phyloP scores from a whole-genome alignment of 2,888 invertebrate species.

The Onchidella celtica region DNA sequence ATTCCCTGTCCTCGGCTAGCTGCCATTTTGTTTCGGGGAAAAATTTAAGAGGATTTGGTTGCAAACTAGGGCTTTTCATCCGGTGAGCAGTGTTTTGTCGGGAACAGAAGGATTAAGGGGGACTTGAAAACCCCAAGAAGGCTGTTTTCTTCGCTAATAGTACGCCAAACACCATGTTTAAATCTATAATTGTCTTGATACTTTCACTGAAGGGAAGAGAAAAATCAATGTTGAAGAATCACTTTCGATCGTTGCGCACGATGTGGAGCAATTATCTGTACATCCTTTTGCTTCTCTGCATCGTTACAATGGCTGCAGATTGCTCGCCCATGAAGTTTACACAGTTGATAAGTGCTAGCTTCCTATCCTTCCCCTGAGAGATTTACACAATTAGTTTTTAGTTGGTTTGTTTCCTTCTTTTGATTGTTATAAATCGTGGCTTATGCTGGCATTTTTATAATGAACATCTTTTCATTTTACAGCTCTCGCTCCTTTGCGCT shows the following conservation, averaged over 20 bases:
- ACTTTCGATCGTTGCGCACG: not conserved
- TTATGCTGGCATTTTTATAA: no score
- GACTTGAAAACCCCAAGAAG: constrained; percentile 21
- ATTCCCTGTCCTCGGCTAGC: constrained; percentile 24
- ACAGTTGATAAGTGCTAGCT: no score
- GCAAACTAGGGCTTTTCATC: constrained; percentile 19
- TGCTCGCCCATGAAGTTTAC: no score
- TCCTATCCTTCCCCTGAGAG: no score
- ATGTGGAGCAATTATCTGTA: no score
- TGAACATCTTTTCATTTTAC: no score
- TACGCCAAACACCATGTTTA: constrained; percentile 33
- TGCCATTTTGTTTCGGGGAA: constrained; percentile 25
- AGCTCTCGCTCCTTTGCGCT: no score
- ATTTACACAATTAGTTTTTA: no score
- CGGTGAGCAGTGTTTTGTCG: constrained; percentile 20
- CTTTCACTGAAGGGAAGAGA: not conserved
- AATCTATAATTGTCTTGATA: constrained; percentile 27
- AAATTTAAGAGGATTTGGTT: constrained; percentile 35
- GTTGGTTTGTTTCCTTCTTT: no score
- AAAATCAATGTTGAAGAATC: constrained; percentile 27
- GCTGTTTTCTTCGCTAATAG: constrained; percentile 9
- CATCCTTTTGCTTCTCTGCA: not conserved
- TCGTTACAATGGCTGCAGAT: not conserved
- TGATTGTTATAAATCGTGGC: no score
- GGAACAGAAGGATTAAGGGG: constrained; percentile 8